These are phyloP conservation scores for Coracias cyanogaster DNA, from an alignment of 2,797 vertebrate species.

Conservation along the genomic window DNA sequence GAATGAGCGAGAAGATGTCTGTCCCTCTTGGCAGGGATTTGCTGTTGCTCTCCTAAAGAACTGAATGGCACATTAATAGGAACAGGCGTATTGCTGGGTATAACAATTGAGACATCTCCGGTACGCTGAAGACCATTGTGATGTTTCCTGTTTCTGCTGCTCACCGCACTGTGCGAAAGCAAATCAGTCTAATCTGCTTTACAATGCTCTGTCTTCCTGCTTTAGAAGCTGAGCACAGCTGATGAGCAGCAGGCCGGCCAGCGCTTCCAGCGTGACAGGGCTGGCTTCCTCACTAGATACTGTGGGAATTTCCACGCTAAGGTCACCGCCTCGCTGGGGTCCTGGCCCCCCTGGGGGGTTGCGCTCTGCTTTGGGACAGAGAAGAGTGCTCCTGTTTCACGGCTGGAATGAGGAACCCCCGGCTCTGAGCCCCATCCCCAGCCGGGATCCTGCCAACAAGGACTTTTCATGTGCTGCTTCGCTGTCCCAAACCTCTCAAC, in stretches of 20 bases:
- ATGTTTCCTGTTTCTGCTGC: conserved; percentile 75
- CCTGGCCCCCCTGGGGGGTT: background rate
- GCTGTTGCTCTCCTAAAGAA: background rate
- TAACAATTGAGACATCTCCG: conserved; percentile 77
- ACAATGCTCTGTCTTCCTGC: conserved; percentile 72
- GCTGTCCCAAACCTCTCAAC: background rate
- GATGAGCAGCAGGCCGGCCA: conserved; percentile 20
- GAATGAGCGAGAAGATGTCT: background rate
- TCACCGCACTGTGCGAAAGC: conserved; percentile 21
- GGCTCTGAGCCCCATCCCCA: background rate
- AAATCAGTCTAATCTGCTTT: conserved; percentile 33
- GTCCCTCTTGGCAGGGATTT: conserved; percentile 9
- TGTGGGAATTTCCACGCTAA: conserved; percentile 23
- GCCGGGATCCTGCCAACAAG: background rate
- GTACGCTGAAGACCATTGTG: conserved; percentile 73
- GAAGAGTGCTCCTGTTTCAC: background rate
- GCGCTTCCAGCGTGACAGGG: background rate
- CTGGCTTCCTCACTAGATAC: conserved; percentile 5
- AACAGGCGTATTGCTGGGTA: conserved; percentile 65
- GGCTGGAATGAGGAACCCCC: background rate
- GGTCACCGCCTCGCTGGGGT: background rate
- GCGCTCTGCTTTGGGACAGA: background rate
- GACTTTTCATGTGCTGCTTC: background rate
- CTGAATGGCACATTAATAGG: conserved; percentile 52
- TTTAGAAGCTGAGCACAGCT: background rate